These are phyloP conservation scores for Leptopilina syphax DNA, from an alignment of 2,888 invertebrate genomes.

Conservation along the genomic window DNA sequence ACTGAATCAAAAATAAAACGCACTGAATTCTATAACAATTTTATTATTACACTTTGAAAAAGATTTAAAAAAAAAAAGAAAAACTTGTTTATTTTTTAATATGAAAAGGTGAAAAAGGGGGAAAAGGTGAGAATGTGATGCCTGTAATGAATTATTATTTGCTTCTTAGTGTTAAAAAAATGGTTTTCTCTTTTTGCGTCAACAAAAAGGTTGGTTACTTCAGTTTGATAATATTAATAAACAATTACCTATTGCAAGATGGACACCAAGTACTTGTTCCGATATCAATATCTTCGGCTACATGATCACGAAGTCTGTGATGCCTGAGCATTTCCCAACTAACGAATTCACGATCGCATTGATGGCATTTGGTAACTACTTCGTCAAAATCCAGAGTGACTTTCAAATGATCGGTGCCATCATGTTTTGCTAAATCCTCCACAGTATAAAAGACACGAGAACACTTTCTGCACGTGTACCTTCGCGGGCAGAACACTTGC, in stretches of 20 bases:
- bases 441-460: constrained; percentile 63
- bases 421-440: constrained; percentile 69
- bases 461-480: constrained; percentile 68
- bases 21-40: too few species aligned
- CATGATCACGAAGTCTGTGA: constrained; percentile 68
- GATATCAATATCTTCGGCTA: constrained; percentile 57
- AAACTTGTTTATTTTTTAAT: too few species aligned
- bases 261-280: constrained; percentile 68
- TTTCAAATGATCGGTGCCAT: constrained; percentile 66
- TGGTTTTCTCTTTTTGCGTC: too few species aligned
- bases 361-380: constrained; percentile 65
- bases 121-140: too few species aligned
- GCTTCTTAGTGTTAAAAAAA: too few species aligned
- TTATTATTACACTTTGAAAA: too few species aligned
- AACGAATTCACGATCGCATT: constrained; percentile 69
- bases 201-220: too few species aligned
- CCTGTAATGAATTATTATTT: too few species aligned
- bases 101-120: too few species aligned
- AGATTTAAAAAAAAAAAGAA: too few species aligned
- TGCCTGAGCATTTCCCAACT: constrained; percentile 70
- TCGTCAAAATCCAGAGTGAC: constrained; percentile 65
- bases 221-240: too few species aligned
- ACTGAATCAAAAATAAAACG: too few species aligned
- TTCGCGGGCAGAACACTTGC: constrained; percentile 67
- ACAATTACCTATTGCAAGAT: constrained; percentile 65